A percentile compares a stretch with the other conserved stretches of the same genome.
These are phyloP conservation scores for Meloidogyne hapla DNA, from an alignment of 1,140 invertebrate species.

Conservation along the genomic window DNA sequence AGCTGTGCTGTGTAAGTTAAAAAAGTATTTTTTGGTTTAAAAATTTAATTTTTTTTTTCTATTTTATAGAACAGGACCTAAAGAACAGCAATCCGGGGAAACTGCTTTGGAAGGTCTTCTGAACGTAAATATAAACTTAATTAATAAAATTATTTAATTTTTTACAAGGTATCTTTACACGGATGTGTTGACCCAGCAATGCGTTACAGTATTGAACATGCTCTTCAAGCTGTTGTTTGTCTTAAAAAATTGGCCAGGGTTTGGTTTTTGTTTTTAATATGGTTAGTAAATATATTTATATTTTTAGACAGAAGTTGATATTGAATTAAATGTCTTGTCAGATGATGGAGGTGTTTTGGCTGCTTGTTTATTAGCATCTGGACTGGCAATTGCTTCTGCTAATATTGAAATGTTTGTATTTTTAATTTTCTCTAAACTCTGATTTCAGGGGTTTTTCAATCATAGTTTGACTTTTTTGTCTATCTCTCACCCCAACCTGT, in stretches of 20 bases:
- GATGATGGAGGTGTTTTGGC: constrained; percentile 46
- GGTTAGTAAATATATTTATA: background rate
- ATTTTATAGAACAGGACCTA: constrained; percentile 45
- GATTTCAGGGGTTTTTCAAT: too few species aligned
- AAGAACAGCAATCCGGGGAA: constrained; percentile 38
- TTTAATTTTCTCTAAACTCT: too few species aligned
- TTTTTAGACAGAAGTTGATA: constrained; percentile 44
- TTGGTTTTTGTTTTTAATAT: background rate
- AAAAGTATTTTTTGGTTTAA: background rate
- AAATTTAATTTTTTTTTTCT: background rate
- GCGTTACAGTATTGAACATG: constrained; percentile 25
- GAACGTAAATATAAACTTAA: background rate
- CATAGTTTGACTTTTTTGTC: too few species aligned
- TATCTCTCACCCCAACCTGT: background rate
- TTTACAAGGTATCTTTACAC: constrained; percentile 24
- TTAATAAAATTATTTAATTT: background rate
- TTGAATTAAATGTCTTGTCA: constrained; percentile 47
- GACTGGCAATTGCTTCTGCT: constrained; percentile 39
- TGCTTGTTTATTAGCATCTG: constrained; percentile 36
- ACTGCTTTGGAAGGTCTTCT: background rate
- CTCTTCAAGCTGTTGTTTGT: constrained; percentile 39
- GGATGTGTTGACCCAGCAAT: constrained; percentile 25
- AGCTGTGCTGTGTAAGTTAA: constrained; percentile 43
- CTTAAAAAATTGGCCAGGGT: constrained; percentile 37
- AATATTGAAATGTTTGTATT: constrained; percentile 38